Percentiles rank a stretch among this genome's conserved stretches.
These are phyloP conservation scores for Nomada hirtipes DNA, from an alignment of 2,888 invertebrate species.

Conservation along the genomic window DNA sequence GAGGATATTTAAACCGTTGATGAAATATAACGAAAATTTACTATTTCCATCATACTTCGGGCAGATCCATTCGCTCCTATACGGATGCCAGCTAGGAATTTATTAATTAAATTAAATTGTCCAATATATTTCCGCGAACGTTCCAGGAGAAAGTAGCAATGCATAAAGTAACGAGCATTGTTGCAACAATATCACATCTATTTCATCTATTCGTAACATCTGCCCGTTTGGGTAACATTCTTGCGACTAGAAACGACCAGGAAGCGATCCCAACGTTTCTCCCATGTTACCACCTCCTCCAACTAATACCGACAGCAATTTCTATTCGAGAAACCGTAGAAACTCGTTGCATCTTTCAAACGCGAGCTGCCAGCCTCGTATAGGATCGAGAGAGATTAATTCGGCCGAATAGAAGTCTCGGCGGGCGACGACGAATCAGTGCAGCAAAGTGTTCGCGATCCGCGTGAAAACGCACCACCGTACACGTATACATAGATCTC, in stretches of 20 bases:
- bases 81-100: too few relatives aligned
- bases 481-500: not conserved
- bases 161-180: not conserved
- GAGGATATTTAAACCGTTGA: not conserved
- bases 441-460: not conserved
- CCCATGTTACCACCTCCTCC: not conserved
- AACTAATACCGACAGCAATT: constrained; percentile 17
- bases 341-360: not conserved
- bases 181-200: constrained; percentile 1
- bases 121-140: not conserved
- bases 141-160: not conserved
- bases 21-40: not conserved
- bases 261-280: constrained; percentile 21
- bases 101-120: too few relatives aligned
- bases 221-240: not conserved
- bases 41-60: constrained; percentile 2
- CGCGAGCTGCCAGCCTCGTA: not conserved
- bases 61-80: constrained; percentile 19
- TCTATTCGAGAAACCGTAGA: constrained; percentile 48
- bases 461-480: constrained; percentile 42
- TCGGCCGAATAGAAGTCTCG: constrained; percentile 17
- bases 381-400: constrained; percentile 26
- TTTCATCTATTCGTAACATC: not conserved
- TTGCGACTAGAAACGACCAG: constrained; percentile 14
- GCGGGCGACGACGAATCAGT: constrained; percentile 20